These are phyloP conservation scores for Catocala nupta DNA, from an alignment of 2,888 invertebrate genomes.

Conservation along the genomic window DNA sequence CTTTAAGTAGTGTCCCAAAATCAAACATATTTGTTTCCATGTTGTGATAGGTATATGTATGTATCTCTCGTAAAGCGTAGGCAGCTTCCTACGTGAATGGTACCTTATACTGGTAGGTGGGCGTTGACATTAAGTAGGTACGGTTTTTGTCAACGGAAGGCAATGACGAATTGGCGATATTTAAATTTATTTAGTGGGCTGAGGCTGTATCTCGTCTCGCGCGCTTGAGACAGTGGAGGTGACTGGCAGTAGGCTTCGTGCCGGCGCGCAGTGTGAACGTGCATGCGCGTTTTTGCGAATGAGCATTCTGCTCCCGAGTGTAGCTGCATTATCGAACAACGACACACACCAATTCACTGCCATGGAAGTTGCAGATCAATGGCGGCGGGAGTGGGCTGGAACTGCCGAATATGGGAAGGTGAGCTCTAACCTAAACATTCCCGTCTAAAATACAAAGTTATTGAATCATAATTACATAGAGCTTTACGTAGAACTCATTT, in stretches of 20 bases:
- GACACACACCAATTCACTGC: conserved; percentile 57
- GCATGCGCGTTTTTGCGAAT: conserved; percentile 63
- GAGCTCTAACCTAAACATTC: conserved; percentile 54
- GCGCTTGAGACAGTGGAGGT: conserved; percentile 49
- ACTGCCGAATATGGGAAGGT: conserved; percentile 85
- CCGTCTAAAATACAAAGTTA: conserved; percentile 21
- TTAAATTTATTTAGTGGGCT: conserved; percentile 75
- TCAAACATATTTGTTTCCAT: conserved; percentile 49
- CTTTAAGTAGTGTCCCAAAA: conserved; percentile 22
- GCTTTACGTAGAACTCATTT: neutral
- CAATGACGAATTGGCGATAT: conserved; percentile 80
- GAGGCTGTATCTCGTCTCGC: conserved; percentile 63
- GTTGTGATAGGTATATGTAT: conserved; percentile 46
- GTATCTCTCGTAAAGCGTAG: conserved; percentile 63
- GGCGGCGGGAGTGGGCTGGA: conserved; percentile 84
- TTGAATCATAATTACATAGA: too few relatives aligned
- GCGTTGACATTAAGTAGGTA: conserved; percentile 81
- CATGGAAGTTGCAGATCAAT: conserved; percentile 85
- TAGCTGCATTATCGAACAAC: conserved; percentile 79
- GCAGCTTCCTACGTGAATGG: conserved; percentile 69
- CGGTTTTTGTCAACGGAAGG: conserved; percentile 79
- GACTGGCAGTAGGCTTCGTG: conserved; percentile 73
- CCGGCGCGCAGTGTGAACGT: conserved; percentile 72
- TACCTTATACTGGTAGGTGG: conserved; percentile 70
- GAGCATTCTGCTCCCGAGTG: conserved; percentile 74